Percentiles rank a stretch among this genome's conserved stretches.
phyloP scores from a whole-genome alignment of 2,888 invertebrate genomes.

The Monoplex corrugatus region DNA sequence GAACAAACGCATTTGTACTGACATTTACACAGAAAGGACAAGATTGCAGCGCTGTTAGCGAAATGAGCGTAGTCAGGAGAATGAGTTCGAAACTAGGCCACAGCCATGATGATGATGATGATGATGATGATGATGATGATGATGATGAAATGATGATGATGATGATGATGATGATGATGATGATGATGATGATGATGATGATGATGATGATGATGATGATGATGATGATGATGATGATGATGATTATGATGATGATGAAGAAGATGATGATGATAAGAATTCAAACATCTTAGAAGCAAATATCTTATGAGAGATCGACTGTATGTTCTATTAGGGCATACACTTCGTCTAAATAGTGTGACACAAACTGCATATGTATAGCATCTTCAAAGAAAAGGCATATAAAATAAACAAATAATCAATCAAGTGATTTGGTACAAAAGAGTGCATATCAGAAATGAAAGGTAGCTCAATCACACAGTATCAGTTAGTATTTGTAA shows the following conservation, averaged over 20 bases:
- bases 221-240: too few relatives aligned
- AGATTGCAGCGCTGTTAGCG: background rate
- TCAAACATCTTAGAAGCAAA: background rate
- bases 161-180: conserved; percentile 22
- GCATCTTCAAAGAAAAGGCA: too few relatives aligned
- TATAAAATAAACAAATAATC: too few relatives aligned
- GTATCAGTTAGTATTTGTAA: too few relatives aligned
- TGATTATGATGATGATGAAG: too few relatives aligned
- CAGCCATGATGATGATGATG: conserved; percentile 3
- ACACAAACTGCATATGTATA: too few relatives aligned
- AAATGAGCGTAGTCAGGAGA: background rate
- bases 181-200: conserved; percentile 44
- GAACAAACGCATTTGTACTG: too few relatives aligned
- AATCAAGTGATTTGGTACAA: too few relatives aligned
- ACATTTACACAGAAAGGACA: too few relatives aligned
- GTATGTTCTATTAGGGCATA: background rate
- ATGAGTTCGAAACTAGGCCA: background rate
- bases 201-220: conserved; percentile 39
- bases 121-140: conserved; percentile 13
- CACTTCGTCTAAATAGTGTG: too few relatives aligned
- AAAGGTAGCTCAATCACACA: too few relatives aligned
- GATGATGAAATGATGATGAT: conserved; percentile 6
- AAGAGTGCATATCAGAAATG: too few relatives aligned
- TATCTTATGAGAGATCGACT: background rate
- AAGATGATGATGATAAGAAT: background rate